Conservation (phyloP, 2,113 vertebrate genomes). For the Nannospalax galili region DNA sequence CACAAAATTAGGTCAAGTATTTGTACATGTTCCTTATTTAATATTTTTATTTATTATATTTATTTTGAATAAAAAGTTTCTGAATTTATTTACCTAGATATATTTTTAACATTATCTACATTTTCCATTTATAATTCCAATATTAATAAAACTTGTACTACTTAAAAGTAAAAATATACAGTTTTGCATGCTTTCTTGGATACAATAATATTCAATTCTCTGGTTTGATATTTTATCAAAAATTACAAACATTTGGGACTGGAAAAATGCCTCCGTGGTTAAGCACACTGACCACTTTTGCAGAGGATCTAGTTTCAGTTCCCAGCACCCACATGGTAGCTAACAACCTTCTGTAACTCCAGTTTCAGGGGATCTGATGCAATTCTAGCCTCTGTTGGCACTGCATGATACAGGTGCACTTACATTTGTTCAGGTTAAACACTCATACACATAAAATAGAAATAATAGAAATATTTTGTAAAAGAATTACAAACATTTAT, state of each 20-base stretch:
- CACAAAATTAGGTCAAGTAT: not conserved
- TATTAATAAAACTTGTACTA: not conserved
- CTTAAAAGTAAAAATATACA: not conserved
- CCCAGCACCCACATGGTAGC: too few species aligned
- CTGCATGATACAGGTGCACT: too few species aligned
- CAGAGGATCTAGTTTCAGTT: too few species aligned
- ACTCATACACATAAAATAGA: too few species aligned
- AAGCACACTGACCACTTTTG: too few species aligned
- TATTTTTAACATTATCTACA: not conserved
- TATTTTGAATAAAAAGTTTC: not conserved
- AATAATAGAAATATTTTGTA: not conserved
- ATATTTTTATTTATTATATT: not conserved
- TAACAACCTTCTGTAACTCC: too few species aligned
- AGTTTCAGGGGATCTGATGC: too few species aligned
- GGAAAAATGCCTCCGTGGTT: too few species aligned
- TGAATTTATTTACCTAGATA: not conserved
- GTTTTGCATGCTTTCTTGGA: not conserved
- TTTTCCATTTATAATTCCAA: not conserved
- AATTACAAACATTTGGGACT: not conserved
- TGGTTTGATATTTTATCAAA: not conserved
- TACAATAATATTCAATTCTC: not conserved
- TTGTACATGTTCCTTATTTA: not conserved
- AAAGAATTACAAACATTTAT: not conserved
- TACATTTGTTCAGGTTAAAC: too few species aligned
- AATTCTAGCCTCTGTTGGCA: too few species aligned